These are phyloP conservation scores for Thaleichthys pacificus DNA, from an alignment of 2,797 vertebrate genomes.

Conservation along the genomic window DNA sequence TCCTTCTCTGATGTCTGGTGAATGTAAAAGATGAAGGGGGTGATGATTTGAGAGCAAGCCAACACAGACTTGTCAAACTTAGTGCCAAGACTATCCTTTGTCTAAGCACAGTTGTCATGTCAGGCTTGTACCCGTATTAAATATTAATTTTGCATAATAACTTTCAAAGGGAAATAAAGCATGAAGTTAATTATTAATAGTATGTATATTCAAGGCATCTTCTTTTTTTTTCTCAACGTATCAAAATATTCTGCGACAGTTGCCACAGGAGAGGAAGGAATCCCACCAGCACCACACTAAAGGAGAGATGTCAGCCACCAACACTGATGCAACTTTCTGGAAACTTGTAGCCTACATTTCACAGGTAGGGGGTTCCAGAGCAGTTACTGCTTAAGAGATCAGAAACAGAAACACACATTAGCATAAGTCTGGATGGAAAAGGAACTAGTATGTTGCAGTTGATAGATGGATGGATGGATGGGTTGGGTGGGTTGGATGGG, in stretches of 20 bases:
- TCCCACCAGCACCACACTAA: conserved; percentile 54
- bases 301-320: conserved; percentile 42
- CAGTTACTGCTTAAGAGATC: not conserved
- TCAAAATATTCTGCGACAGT: conserved; percentile 77
- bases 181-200: conserved; percentile 81
- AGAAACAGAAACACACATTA: not conserved
- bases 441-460: too few relatives aligned
- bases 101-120: conserved; percentile 78
- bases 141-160: conserved; percentile 84
- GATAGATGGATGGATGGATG: too few relatives aligned
- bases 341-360: conserved; percentile 69
- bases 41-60: conserved; percentile 71
- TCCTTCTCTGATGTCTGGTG: conserved; percentile 61
- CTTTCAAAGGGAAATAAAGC: conserved; percentile 82
- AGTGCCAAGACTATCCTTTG: conserved; percentile 76
- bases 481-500: too few relatives aligned
- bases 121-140: conserved; percentile 78
- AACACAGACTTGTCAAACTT: conserved; percentile 78
- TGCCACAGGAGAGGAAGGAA: conserved; percentile 68
- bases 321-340: conserved; percentile 60
- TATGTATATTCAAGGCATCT: conserved; percentile 80
- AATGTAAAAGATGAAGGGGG: conserved; percentile 74
- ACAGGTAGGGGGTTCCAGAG: conserved; percentile 35
- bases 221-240: conserved; percentile 68
- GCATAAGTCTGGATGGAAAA: not conserved